Evolutionary conservation across 2,888 invertebrate species (phyloP).

Genomic region (Linnaemya tessellans): DNA sequence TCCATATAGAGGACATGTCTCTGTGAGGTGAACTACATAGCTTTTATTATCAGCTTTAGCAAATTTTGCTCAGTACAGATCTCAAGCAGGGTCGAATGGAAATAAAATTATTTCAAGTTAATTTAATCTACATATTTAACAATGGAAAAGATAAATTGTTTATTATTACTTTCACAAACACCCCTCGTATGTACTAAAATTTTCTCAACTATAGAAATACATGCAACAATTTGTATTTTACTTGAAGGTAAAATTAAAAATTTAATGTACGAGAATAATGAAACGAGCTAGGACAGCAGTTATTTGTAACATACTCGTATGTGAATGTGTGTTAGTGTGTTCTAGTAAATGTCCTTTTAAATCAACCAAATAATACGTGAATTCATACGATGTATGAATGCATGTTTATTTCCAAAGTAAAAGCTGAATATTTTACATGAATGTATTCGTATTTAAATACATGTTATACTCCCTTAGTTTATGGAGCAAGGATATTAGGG

Average conservation of each 20-base stretch:
- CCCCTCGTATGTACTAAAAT: not conserved
- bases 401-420: conserved; percentile 18
- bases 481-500: conserved; percentile 68
- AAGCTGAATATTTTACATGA: conserved; percentile 36
- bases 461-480: conserved; percentile 46
- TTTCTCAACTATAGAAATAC: not conserved
- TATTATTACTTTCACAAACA: not conserved
- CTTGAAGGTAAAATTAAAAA: conserved; percentile 10
- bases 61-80: too few relatives aligned
- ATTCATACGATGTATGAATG: conserved; percentile 34
- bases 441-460: conserved; percentile 33
- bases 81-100: too few relatives aligned
- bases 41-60: too few relatives aligned
- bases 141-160: too few relatives aligned
- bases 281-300: not conserved
- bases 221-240: not conserved
- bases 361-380: conserved; percentile 40
- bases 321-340: not conserved
- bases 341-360: conserved; percentile 44
- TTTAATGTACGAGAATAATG: not conserved
- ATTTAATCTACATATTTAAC: too few relatives aligned
- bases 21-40: too few relatives aligned
- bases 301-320: not conserved
- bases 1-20: too few relatives aligned
- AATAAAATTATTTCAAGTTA: too few relatives aligned